phyloP scores from a whole-genome alignment of 2,888 invertebrate genomes.

The Torymus texanus region DNA sequence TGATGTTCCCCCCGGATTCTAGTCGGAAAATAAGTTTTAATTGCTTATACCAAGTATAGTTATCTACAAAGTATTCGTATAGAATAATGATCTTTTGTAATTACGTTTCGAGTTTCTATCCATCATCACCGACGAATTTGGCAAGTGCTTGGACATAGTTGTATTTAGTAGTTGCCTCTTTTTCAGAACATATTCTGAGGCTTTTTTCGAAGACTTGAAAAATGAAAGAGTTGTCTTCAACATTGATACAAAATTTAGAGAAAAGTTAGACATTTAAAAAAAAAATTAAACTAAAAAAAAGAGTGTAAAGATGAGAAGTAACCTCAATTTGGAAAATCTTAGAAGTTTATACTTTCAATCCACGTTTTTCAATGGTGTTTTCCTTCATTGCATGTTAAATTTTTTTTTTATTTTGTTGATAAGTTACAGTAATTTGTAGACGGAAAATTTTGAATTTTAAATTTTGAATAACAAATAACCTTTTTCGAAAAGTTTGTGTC shows the following conservation, averaged over 20 bases:
- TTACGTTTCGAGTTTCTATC: too few species aligned
- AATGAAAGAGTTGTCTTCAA: slow-evolving; percentile 1
- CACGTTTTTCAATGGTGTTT: not conserved
- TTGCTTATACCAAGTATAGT: too few species aligned
- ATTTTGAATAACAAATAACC: not conserved
- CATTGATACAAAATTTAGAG: slow-evolving; percentile 17
- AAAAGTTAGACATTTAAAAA: slow-evolving; percentile 17
- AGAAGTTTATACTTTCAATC: not conserved
- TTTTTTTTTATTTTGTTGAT: too few species aligned
- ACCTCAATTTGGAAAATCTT: slow-evolving; percentile 32
- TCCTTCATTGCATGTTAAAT: too few species aligned
- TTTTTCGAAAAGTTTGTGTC: slow-evolving; percentile 45
- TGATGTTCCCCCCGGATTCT: slow-evolving; percentile 46
- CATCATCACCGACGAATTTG: slow-evolving; percentile 19
- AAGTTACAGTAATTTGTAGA: not conserved
- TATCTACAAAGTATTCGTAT: too few species aligned
- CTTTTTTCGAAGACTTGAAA: slow-evolving; percentile 9
- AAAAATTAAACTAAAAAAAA: not conserved
- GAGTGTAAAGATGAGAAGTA: slow-evolving; percentile 2
- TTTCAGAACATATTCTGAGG: slow-evolving; percentile 30
- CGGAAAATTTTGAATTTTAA: slow-evolving; percentile 16
- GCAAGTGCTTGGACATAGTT: slow-evolving; percentile 16
- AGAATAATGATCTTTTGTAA: too few species aligned
- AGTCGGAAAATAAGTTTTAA: too few species aligned
- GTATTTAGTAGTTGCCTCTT: not conserved